A percentile compares a stretch with the other conserved stretches of the same genome.
These are phyloP conservation scores for Ectemnius lituratus DNA, from an alignment of 2,888 invertebrate genomes.

Conservation along the genomic window DNA sequence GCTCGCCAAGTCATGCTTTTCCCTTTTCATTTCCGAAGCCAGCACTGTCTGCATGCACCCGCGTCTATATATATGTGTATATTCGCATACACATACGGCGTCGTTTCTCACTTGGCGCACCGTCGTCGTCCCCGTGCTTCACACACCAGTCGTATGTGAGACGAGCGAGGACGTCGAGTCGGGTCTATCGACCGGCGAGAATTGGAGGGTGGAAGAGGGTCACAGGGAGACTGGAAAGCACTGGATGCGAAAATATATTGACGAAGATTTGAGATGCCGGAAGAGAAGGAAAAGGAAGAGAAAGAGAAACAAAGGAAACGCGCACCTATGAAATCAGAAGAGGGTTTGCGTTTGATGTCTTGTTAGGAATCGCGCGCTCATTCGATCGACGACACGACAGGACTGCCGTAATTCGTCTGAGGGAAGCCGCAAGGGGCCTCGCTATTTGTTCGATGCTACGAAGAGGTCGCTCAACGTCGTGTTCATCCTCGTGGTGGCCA, in stretches of 20 bases:
- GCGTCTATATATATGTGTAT: neutral
- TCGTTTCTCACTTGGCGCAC: constrained; percentile 12
- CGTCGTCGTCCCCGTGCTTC: constrained; percentile 25
- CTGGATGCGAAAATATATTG: constrained; percentile 22
- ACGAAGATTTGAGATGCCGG: neutral
- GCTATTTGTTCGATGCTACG: constrained; percentile 28
- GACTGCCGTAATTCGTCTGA: constrained; percentile 38
- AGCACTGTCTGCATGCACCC: too few species aligned
- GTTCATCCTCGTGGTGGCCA: constrained; percentile 32
- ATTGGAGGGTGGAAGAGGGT: constrained; percentile 57
- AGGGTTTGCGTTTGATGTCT: neutral
- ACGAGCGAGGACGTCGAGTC: constrained; percentile 42
- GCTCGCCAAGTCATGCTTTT: neutral
- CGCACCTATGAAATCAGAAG: too few species aligned
- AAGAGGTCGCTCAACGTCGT: constrained; percentile 51
- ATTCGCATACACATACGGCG: neutral
- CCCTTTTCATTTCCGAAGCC: too few species aligned
- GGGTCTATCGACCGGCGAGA: constrained; percentile 60
- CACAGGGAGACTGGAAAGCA: constrained; percentile 32
- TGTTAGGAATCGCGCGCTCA: neutral
- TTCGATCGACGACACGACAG: neutral
- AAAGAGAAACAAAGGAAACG: too few species aligned
- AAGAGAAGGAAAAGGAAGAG: too few species aligned
- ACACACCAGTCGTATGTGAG: constrained; percentile 21
- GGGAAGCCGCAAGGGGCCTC: constrained; percentile 34